These are phyloP conservation scores for Anoplius nigerrimus DNA, from an alignment of 2,888 invertebrate species.

Conservation along the genomic window DNA sequence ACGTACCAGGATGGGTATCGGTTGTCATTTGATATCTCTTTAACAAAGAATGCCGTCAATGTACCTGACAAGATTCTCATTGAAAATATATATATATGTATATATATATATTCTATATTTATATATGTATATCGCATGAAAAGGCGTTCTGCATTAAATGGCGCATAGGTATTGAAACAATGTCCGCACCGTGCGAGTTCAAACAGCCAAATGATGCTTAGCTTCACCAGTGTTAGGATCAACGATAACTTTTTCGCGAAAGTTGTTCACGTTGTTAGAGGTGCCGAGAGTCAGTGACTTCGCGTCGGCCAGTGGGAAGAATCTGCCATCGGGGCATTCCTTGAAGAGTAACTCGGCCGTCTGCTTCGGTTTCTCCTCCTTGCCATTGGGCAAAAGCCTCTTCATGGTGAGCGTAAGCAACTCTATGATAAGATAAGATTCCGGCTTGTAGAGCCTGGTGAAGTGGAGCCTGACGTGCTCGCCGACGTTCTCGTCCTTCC, in stretches of 20 bases:
- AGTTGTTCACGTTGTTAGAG: conserved; percentile 39
- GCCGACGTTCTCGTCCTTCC: conserved; percentile 67
- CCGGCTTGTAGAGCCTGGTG: conserved; percentile 68
- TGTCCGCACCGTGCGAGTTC: neutral
- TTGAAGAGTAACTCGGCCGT: conserved; percentile 62
- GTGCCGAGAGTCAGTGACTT: conserved; percentile 38
- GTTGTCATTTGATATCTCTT: no score
- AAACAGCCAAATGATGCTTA: conserved; percentile 51
- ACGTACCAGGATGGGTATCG: no score
- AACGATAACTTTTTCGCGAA: conserved; percentile 65
- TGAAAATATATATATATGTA: no score
- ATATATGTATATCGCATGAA: no score
- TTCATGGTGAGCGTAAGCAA: conserved; percentile 61
- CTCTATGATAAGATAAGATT: conserved; percentile 68
- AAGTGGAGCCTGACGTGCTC: conserved; percentile 69
- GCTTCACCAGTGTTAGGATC: conserved; percentile 71
- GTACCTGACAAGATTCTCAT: no score
- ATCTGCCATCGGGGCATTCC: conserved; percentile 64
- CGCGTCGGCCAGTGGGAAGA: conserved; percentile 57
- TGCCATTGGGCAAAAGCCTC: conserved; percentile 39
- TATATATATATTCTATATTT: no score
- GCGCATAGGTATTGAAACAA: neutral
- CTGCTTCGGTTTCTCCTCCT: conserved; percentile 43
- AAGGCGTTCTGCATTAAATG: no score
- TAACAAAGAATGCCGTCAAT: no score